Evolutionary conservation across 2,797 vertebrate genomes (phyloP), one percentile per base, ranked within the genome.

Genomic region (Clarias pachynema): DNA sequence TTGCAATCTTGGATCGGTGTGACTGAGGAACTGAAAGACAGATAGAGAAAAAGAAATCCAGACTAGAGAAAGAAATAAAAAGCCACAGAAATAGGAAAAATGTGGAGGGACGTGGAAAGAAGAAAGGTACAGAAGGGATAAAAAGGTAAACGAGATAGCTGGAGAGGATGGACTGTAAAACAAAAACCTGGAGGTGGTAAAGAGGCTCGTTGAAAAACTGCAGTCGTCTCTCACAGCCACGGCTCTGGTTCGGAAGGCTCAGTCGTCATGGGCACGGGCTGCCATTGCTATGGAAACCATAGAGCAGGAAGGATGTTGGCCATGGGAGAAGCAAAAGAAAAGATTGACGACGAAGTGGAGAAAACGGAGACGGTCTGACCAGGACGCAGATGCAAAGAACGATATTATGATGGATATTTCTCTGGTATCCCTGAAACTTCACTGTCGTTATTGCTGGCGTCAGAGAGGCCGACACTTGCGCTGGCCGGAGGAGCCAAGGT

Each of bases 211-310:
- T 56, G 63, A 68, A 77, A 82, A 84, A 56, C 73, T 20, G 31
- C 79, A 78, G 85, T 84, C 77, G 26, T 83, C 78, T 83, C 85
- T n/a, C 87, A 81, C 57, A 53, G 65, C 77, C 31, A 40, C 85
- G 40, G 75, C 77, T 84, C 86, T 57, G 87, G 82, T 87, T 80
- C 78, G 75, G 79, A 83, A 86, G 59, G 31, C 69, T 82, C 84
- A 88, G 86, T 87, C 53, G 83, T 89, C 86, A 89, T 66, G 77
- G 86, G 90, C 87, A 84, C 83, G 18, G 24, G 82, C 86, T 86
- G 85, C 87, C 86, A 90, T 92, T 87, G 82, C 86, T 83, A 88
- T 87, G 86, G 86, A 90, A 90, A 90, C 86, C 83, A 75, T 82
- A 81, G 84, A 82, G 80, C 75, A 81, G 68, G 40, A 84, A 60